These are phyloP conservation scores for Spodoptera litura DNA, from an alignment of 1,140 invertebrate species.

Conservation along the genomic window DNA sequence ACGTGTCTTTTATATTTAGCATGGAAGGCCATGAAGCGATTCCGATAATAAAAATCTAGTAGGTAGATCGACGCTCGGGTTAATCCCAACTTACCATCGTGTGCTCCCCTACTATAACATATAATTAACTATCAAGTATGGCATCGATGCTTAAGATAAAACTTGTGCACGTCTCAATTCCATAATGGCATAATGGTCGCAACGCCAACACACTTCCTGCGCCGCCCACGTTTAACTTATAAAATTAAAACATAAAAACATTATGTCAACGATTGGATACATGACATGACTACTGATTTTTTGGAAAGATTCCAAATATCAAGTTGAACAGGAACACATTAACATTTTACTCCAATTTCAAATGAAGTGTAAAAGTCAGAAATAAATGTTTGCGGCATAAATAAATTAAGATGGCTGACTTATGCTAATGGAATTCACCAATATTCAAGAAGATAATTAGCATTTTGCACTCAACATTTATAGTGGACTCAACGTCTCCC, in stretches of 20 bases:
- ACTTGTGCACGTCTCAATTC: conserved; percentile 1
- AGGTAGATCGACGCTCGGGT: no score
- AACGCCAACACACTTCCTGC: conserved; percentile 57
- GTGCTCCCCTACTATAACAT: neutral
- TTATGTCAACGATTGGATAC: conserved; percentile 32
- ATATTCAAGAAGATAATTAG: neutral
- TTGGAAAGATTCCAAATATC: conserved; percentile 8
- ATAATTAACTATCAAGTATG: neutral
- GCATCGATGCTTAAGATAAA: conserved; percentile 32
- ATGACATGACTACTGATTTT: conserved; percentile 14
- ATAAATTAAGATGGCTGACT: no score
- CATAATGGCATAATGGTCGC: conserved; percentile 43
- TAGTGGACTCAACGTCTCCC: neutral
- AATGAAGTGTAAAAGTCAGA: conserved; percentile 14
- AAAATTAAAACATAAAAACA: conserved; percentile 21
- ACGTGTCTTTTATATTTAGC: no score
- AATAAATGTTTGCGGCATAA: no score
- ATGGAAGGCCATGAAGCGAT: no score
- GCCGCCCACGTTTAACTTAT: conserved; percentile 42
- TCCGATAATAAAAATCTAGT: no score
- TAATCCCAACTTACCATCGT: neutral
- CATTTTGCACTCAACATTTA: conserved; percentile 14
- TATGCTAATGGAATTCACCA: no score
- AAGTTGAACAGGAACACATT: conserved; percentile 24
- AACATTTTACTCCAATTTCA: conserved; percentile 27